Conservation (phyloP, 2,113 vertebrate species). For the Rallus limicola region DNA sequence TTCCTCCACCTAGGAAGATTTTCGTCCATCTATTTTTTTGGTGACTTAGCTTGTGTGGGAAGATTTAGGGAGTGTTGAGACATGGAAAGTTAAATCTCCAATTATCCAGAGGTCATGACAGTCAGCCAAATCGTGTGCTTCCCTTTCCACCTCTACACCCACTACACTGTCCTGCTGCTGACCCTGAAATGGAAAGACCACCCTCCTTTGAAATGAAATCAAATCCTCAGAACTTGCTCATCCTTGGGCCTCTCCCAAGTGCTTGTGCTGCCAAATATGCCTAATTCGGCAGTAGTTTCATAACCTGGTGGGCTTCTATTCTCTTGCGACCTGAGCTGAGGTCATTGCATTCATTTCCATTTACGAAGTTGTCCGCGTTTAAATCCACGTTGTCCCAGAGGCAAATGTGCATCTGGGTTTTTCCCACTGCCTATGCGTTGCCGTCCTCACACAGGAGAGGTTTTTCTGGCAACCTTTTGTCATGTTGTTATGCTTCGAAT, state of each 20-base stretch:
- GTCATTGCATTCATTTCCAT: constrained; percentile 66
- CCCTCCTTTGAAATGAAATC: constrained; percentile 60
- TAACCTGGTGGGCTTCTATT: constrained; percentile 68
- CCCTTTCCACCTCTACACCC: constrained; percentile 63
- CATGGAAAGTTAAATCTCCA: constrained; percentile 60
- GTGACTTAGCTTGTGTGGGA: constrained; percentile 29
- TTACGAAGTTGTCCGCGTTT: constrained; percentile 36
- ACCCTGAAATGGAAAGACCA: constrained; percentile 68
- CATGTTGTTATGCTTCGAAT: constrained; percentile 41
- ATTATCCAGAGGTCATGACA: constrained; percentile 59
- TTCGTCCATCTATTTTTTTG: constrained; percentile 11
- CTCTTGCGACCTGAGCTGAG: constrained; percentile 68
- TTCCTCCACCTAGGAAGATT: neutral
- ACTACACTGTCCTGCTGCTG: constrained; percentile 56
- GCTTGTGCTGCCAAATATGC: constrained; percentile 31
- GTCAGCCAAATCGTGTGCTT: constrained; percentile 49
- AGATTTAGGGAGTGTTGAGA: constrained; percentile 58
- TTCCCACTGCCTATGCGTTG: neutral
- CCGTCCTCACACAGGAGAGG: constrained; percentile 1
- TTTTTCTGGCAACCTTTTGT: constrained; percentile 39
- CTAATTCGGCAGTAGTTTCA: constrained; percentile 62
- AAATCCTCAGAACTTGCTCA: constrained; percentile 56
- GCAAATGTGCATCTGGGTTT: constrained; percentile 48
- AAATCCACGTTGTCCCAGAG: constrained; percentile 38
- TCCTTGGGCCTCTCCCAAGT: constrained; percentile 64